These are phyloP conservation scores for Odontamblyopus lacepedii DNA, from an alignment of 2,797 vertebrate genomes.

Conservation along the genomic window DNA sequence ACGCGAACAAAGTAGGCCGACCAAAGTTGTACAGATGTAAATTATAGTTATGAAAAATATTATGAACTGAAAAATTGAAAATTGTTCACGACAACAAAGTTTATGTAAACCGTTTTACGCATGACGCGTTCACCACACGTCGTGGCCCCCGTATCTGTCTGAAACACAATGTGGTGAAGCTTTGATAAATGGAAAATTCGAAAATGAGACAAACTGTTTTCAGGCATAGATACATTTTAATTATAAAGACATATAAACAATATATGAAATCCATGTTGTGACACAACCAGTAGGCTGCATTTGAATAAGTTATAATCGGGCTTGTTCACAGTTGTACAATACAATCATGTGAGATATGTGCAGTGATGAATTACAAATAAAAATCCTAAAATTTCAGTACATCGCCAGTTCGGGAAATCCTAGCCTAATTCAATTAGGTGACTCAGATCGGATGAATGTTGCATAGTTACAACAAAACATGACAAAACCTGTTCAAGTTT, in stretches of 20 bases:
- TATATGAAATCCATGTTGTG: conserved; percentile 84
- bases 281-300: conserved; percentile 70
- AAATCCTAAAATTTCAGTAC: conserved; percentile 60
- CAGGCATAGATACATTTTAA: conserved; percentile 83
- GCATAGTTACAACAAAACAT: conserved; percentile 79
- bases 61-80: conserved; percentile 10
- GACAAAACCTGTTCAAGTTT: conserved; percentile 40
- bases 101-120: not conserved
- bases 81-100: not conserved
- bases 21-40: not conserved
- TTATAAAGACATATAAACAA: conserved; percentile 95
- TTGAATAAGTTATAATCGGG: conserved; percentile 61
- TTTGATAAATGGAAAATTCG: not conserved
- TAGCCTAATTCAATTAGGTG: conserved; percentile 21
- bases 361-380: conserved; percentile 67
- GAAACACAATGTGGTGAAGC: not conserved
- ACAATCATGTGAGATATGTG: conserved; percentile 83
- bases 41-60: not conserved
- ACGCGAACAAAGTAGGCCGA: not conserved
- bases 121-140: not conserved
- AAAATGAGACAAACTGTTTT: conserved; percentile 60
- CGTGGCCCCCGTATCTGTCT: not conserved
- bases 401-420: conserved; percentile 17
- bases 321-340: conserved; percentile 79
- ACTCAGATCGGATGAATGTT: conserved; percentile 61